Percentiles rank a stretch among this genome's conserved stretches.
These are phyloP conservation scores for Stercorarius parasiticus DNA, from an alignment of 2,113 vertebrate genomes.

Conservation along the genomic window DNA sequence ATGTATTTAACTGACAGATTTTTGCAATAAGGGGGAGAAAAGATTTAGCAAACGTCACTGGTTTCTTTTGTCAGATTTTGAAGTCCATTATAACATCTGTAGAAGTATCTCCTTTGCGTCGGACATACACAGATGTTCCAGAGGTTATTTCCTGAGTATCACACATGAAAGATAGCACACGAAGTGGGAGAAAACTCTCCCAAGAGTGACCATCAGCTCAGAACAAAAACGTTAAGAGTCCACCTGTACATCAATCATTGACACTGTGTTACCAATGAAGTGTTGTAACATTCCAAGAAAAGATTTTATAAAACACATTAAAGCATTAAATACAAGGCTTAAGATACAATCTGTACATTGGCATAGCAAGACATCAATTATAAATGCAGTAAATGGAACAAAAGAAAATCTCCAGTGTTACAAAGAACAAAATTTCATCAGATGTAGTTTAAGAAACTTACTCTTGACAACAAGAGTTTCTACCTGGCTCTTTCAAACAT, in stretches of 20 bases:
- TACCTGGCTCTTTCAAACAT: background rate
- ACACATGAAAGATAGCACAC: conserved; percentile 39
- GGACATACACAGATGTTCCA: conserved; percentile 51
- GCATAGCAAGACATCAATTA: conserved; percentile 13
- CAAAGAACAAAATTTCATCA: background rate
- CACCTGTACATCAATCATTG: background rate
- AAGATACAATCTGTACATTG: conserved; percentile 61
- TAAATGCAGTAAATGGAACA: background rate
- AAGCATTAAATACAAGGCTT: conserved; percentile 60
- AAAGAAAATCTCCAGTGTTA: background rate
- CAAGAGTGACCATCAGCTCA: conserved; percentile 8
- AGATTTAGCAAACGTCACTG: conserved; percentile 44
- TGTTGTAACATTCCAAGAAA: conserved; percentile 44
- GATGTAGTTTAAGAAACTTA: background rate
- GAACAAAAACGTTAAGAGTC: conserved; percentile 50
- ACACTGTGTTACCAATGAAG: conserved; percentile 36
- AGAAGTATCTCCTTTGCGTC: conserved; percentile 55
- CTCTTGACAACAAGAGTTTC: background rate
- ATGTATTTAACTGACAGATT: conserved; percentile 42
- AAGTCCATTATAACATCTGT: conserved; percentile 53
- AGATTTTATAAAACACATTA: conserved; percentile 62
- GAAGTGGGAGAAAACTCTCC: conserved; percentile 47
- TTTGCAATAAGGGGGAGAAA: conserved; percentile 45
- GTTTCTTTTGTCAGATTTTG: conserved; percentile 39
- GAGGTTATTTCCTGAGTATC: conserved; percentile 53